Conservation (phyloP, 2,888 invertebrate species). For the Dryococelus australis region DNA sequence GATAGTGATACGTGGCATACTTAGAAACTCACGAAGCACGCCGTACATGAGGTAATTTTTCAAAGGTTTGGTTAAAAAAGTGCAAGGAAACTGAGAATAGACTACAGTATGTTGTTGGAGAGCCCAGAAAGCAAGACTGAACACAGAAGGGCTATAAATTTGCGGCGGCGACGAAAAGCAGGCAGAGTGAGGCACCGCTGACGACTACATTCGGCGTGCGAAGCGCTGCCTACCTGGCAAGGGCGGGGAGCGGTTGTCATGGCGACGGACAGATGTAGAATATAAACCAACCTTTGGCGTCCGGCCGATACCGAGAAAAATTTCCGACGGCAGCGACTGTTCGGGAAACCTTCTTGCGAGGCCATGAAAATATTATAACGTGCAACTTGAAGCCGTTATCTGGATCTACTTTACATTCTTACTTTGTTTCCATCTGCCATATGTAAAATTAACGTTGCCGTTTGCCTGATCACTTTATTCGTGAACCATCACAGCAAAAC, state of each 20-base stretch:
- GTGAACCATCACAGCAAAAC: too few species aligned
- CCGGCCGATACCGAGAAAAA: not conserved
- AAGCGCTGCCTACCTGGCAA: not conserved
- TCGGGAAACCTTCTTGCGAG: not conserved
- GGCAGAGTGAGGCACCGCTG: not conserved
- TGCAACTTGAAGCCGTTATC: too few species aligned
- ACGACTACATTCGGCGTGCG: not conserved
- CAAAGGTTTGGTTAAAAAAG: too few species aligned
- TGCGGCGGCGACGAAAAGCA: not conserved
- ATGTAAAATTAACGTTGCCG: too few species aligned
- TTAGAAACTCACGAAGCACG: too few species aligned
- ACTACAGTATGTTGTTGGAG: not conserved
- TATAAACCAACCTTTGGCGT: slow-evolving; percentile 21
- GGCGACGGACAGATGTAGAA: slow-evolving; percentile 26
- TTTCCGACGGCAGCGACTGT: not conserved
- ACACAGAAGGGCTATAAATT: not conserved
- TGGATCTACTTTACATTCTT: too few species aligned
- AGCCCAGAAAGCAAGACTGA: not conserved
- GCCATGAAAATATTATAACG: too few species aligned
- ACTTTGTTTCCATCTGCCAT: too few species aligned
- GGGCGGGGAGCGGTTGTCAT: slow-evolving; percentile 24
- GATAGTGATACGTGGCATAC: too few species aligned
- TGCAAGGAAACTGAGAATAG: too few species aligned
- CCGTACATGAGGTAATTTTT: too few species aligned
- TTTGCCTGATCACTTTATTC: too few species aligned